A percentile compares a stretch with the other conserved stretches of the same genome.
Evolutionary conservation across 2,888 invertebrate species (phyloP).

Genomic region (Stramonita haemastoma): DNA sequence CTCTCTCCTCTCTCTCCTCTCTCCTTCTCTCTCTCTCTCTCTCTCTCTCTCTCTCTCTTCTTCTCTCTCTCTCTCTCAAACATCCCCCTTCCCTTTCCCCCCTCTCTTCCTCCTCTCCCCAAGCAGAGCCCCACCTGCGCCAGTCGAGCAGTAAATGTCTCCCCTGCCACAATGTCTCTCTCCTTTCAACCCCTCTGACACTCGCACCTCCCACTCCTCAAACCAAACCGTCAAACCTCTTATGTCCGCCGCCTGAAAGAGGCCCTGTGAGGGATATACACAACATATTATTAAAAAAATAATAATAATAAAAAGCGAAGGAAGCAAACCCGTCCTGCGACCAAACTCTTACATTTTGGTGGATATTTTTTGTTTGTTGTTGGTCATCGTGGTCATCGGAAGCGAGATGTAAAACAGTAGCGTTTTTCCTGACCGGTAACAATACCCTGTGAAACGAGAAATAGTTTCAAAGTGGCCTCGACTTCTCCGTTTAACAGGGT

Average conservation of each 20-base stretch:
- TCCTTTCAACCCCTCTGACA: conserved; percentile 31
- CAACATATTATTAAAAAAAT: not conserved
- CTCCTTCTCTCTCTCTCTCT: conserved; percentile 23
- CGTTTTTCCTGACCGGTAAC: conserved; percentile 59
- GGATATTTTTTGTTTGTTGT: not conserved
- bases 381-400: too few relatives aligned
- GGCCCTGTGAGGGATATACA: conserved; percentile 27
- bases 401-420: too few relatives aligned
- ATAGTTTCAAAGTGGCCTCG: conserved; percentile 46
- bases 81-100: not conserved
- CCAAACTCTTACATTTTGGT: not conserved
- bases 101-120: not conserved
- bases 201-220: conserved; percentile 37
- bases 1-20: not conserved
- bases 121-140: not conserved
- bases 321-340: not conserved
- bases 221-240: conserved; percentile 26
- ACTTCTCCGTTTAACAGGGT: conserved; percentile 75
- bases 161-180: conserved; percentile 32
- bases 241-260: not conserved
- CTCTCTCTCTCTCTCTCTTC: not conserved
- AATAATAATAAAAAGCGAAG: too few relatives aligned
- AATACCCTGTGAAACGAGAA: conserved; percentile 75
- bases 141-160: conserved; percentile 32
- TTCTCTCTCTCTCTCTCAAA: not conserved